phyloP scores from a whole-genome alignment of 2,888 invertebrate species.

The Temnothorax unifasciatus region DNA sequence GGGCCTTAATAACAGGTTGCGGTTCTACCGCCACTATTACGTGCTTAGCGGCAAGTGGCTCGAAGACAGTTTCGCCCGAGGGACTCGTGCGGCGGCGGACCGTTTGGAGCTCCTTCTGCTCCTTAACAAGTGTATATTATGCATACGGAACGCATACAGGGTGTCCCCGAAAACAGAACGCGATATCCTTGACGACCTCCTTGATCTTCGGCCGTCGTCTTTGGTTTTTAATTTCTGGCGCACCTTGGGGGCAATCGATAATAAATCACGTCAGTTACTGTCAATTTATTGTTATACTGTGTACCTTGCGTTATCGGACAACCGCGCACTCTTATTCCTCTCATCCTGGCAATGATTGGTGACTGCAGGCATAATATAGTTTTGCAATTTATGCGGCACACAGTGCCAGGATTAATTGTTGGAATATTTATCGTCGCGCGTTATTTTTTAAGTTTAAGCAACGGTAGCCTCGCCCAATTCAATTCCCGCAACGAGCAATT shows the following conservation, averaged over 20 bases:
- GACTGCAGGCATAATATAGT: neutral
- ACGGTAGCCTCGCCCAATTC: neutral
- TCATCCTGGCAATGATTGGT: neutral
- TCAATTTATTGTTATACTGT: neutral
- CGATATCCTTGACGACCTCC: neutral
- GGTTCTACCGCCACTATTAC: slow-evolving; percentile 55
- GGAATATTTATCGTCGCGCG: neutral
- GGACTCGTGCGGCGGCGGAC: slow-evolving; percentile 52
- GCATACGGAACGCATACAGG: slow-evolving; percentile 40
- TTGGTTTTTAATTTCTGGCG: neutral
- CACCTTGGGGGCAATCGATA: neutral
- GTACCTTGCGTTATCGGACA: neutral
- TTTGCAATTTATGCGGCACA: neutral
- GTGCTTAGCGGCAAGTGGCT: slow-evolving; percentile 56
- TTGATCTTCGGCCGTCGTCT: neutral
- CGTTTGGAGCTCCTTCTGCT: slow-evolving; percentile 45
- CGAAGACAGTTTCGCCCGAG: slow-evolving; percentile 54
- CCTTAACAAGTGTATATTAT: slow-evolving; percentile 58
- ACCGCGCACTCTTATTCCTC: neutral
- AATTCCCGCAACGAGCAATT: neutral
- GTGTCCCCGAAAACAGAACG: slow-evolving; percentile 40
- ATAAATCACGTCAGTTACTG: neutral
- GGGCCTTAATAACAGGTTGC: slow-evolving; percentile 67
- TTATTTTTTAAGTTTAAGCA: neutral
- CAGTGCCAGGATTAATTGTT: neutral